Base-by-base conservation (phyloP, 1,140 invertebrate species). In the Panagrolaimus sp. region DNA sequence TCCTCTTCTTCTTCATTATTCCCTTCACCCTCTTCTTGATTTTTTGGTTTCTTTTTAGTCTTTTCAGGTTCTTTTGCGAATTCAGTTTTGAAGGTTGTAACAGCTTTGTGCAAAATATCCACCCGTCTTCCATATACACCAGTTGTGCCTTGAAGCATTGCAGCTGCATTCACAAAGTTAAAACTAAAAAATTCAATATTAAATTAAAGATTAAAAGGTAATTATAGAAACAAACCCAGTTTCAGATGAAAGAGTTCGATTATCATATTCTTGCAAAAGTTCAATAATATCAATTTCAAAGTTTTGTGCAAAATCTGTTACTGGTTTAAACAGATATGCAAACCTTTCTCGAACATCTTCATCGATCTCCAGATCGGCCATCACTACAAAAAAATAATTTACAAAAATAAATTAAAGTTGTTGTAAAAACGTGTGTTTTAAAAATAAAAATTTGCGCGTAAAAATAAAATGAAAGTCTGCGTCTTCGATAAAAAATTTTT, bases 341-440 rank as follows among this genome's bases (percentile, higher is more conserved):
- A 58, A 58, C 17, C 28, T 58, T 17, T 58, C 52, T 12, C 52
- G 52, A 28, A 58, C 21, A 28, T 58, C 52, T 12, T 58, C 52
- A 58, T 58, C 52, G 52, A 58, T 58, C 52, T 58, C 52, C 52
- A 58, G 17, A 58, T 58, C 52, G 12, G 52, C 52, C 52, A 58
- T 58, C 32, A 38, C 32, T 38, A 38, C 32, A 38, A 38, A 38
- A 38, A 38, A 7, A 2, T 38, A 38, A 38, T 38, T 38, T n/a
- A 7, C 7, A 38, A 38, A 38, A 38, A 38, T 38, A 38, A 38
- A 7, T n/a, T n/a, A n/a, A n/a, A n/a, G n/a, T n/a, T n/a, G n/a
- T n/a, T n/a, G 32, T n/a, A n/a, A n/a, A n/a, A n/a, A 38, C n/a
- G n/a, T n/a, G n/a, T n/a, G n/a, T 4, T 38, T 38, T 38, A 38